A percentile compares a stretch with the other conserved stretches of the same genome.
Evolutionary conservation across 53 echinoderm and acorn worm genomes (phyloP).

Genomic region (Astropecten irregularis): DNA sequence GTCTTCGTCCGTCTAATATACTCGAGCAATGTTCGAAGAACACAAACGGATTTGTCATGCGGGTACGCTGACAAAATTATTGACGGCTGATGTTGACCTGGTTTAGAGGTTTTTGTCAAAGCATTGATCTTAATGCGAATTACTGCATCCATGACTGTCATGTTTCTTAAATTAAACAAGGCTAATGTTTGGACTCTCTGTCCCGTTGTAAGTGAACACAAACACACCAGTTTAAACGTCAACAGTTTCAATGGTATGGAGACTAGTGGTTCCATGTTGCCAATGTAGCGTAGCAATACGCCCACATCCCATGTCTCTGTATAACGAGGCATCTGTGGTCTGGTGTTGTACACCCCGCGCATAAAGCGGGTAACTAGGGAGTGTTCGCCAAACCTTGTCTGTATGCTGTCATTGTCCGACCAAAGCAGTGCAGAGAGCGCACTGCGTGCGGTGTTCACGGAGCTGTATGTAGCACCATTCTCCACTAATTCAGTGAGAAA

Average conservation of each 20-base stretch:
- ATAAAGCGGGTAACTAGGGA: neutral
- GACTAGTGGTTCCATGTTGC: neutral
- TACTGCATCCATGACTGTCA: no score
- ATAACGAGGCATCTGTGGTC: neutral
- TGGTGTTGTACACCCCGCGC: neutral
- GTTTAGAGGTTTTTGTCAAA: neutral
- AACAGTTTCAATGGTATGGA: conserved; percentile 1
- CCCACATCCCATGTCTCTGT: neutral
- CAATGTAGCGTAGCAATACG: neutral
- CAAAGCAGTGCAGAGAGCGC: neutral
- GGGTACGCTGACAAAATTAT: no score
- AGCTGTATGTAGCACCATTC: neutral
- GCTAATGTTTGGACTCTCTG: conserved; percentile 14
- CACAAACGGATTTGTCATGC: neutral
- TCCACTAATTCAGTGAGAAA: neutral
- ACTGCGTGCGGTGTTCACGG: neutral
- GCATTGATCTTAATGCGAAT: no score
- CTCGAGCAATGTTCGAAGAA: neutral
- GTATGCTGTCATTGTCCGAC: neutral
- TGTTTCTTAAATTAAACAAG: neutral
- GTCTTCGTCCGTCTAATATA: neutral
- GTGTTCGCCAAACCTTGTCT: neutral
- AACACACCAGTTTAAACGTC: conserved; percentile 10
- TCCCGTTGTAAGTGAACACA: conserved; percentile 6
- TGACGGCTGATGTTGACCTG: neutral